Base-by-base conservation (phyloP, 2,113 vertebrate genomes). In the Phrynosoma blainvillii region DNA sequence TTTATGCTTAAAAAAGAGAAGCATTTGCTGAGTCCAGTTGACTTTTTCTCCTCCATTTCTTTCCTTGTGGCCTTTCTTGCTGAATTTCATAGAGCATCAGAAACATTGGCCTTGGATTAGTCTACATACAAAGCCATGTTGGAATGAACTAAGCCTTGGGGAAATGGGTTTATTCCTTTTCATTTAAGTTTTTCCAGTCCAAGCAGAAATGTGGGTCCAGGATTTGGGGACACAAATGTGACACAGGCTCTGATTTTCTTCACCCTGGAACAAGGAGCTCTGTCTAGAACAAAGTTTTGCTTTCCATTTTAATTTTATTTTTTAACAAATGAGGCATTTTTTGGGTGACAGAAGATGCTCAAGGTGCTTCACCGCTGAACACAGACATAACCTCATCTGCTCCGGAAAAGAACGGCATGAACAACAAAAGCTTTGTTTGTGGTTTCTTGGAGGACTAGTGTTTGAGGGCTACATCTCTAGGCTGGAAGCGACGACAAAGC, bases 21-120 rank as follows among this genome's bases (percentile, higher is more conserved):
- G 82, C 88, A 82, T 76, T 88, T 0, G 0, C 91, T 84, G 84
- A 0, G 10, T 4, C 93, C 88, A 62, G 10, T 87, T 87, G 36
- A 16, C 0, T 3, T 89, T 87, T 66, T 84, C 86, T 94, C 79
- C 91, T 87, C 89, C 88, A 0, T 87, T 89, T 90, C 87, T 83
- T 93, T 87, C 65, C 93, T 89, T 3, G 86, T 90, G 93, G 94
- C 94, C 94, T 95, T 95, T 92, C 93, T 93, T 54, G 88, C 88
- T 90, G 92, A 93, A 91, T 78, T 91, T 1, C 27, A 92, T 79
- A 5, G 77, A 5, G 77, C 91, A 86, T 94, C 59, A 2, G 42
- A 79, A 86, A 92, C 89, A 87, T 89, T 79, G 89, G 86, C 88
- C 90, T 91, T 88, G 90, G 87, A 91, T 95, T 84, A 88, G 90